phyloP scores from a whole-genome alignment of 2,113 vertebrate species.

The Trogon surrucura region DNA sequence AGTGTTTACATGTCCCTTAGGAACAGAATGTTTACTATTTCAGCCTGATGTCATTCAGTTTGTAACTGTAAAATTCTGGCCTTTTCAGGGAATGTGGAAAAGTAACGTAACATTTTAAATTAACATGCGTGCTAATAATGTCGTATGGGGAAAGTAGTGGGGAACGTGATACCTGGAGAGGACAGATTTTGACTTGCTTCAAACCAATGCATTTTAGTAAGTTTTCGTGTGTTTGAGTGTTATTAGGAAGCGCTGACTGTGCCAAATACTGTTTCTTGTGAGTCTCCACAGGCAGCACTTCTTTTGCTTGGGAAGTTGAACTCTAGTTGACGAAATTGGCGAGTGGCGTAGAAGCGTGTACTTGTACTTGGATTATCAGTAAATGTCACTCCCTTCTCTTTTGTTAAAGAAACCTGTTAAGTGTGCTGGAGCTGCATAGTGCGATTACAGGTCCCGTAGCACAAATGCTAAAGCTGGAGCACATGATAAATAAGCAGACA shows the following conservation, averaged over 20 bases:
- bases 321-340: neutral
- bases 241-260: neutral
- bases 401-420: slow-evolving; percentile 34
- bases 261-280: neutral
- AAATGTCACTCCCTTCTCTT: slow-evolving; percentile 17
- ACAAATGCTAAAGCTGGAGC: slow-evolving; percentile 35
- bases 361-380: slow-evolving; percentile 24
- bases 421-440: neutral
- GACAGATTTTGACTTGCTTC: neutral
- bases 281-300: neutral
- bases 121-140: neutral
- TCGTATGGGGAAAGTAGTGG: neutral
- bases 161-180: neutral
- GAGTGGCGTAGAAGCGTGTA: neutral
- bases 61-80: neutral
- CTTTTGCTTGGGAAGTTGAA: slow-evolving; percentile 3
- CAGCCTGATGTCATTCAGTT: neutral
- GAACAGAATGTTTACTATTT: neutral
- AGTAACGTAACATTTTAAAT: neutral
- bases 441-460: slow-evolving; percentile 25
- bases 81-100: neutral
- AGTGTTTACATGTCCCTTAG: rapidly evolving
- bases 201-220: neutral
- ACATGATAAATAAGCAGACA: neutral
- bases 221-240: neutral